Percentiles rank a stretch among this genome's conserved stretches.
These are phyloP conservation scores for Salpingus planirostris DNA, from an alignment of 2,888 invertebrate species.

Conservation along the genomic window DNA sequence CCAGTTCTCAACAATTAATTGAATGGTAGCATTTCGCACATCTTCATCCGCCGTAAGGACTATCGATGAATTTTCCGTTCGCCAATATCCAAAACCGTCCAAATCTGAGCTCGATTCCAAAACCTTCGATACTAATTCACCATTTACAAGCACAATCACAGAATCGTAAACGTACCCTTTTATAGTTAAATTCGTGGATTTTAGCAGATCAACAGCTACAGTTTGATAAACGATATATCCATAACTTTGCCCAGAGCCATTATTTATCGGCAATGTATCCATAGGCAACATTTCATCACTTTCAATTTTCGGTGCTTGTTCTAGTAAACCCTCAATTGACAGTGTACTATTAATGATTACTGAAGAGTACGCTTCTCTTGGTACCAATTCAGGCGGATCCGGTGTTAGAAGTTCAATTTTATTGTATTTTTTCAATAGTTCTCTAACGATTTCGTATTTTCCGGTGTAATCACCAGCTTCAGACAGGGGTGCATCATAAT, in stretches of 20 bases:
- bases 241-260: conserved; percentile 45
- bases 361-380: conserved; percentile 33
- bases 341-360: too few species aligned
- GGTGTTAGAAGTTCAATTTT: conserved; percentile 23
- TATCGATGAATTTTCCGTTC: conserved; percentile 28
- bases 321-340: too few species aligned
- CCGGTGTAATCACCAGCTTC: conserved; percentile 84
- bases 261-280: conserved; percentile 36
- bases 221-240: conserved; percentile 47
- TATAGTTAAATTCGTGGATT: conserved; percentile 28
- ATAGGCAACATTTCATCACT: conserved; percentile 20
- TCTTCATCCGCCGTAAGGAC: conserved; percentile 20
- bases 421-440: conserved; percentile 42
- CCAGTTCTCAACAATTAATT: conserved; percentile 61
- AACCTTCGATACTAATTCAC: conserved; percentile 32
- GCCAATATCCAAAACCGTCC: conserved; percentile 40
- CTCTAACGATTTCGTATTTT: conserved; percentile 55
- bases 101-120: conserved; percentile 27
- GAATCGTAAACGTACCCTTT: conserved; percentile 42
- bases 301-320: conserved; percentile 10
- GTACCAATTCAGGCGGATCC: conserved; percentile 50
- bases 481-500: conserved; percentile 77
- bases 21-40: conserved; percentile 31
- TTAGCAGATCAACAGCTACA: conserved; percentile 22
- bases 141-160: conserved; percentile 43